Conservation (phyloP, 2,888 invertebrate species). For the Hirtodrosophila confusa region DNA sequence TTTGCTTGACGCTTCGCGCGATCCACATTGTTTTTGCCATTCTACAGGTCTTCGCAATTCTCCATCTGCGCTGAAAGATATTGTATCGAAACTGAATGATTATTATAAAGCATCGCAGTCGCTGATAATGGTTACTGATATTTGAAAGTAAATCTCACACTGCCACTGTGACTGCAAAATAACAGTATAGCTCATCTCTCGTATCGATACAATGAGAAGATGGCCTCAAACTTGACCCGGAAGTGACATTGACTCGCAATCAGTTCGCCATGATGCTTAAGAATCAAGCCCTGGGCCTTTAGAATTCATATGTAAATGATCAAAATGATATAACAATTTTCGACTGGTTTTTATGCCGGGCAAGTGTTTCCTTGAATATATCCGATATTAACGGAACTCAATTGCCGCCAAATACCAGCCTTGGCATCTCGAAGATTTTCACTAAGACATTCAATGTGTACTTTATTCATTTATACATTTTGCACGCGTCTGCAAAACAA, state of each 20-base stretch:
- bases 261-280: conserved; percentile 40
- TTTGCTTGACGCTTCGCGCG: no score
- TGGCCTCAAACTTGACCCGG: conserved; percentile 58
- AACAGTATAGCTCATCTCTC: no score
- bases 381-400: conserved; percentile 48
- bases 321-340: conserved; percentile 50
- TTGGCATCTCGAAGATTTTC: conserved; percentile 35
- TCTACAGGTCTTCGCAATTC: no score
- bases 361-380: conserved; percentile 49
- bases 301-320: conserved; percentile 72
- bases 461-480: conserved; percentile 3
- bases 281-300: conserved; percentile 61
- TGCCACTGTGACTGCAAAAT: no score
- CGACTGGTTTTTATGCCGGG: conserved; percentile 33
- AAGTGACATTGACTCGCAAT: conserved; percentile 51
- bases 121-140: no score
- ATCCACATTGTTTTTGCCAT: no score
- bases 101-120: no score
- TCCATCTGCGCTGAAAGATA: no score
- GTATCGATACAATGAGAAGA: conserved; percentile 14
- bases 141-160: no score
- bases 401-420: conserved; percentile 27
- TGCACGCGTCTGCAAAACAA: background rate
- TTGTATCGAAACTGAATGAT: no score
- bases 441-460: background rate